Base-by-base conservation (phyloP, 2,113 vertebrate genomes). In the Tonatia bakeri region DNA sequence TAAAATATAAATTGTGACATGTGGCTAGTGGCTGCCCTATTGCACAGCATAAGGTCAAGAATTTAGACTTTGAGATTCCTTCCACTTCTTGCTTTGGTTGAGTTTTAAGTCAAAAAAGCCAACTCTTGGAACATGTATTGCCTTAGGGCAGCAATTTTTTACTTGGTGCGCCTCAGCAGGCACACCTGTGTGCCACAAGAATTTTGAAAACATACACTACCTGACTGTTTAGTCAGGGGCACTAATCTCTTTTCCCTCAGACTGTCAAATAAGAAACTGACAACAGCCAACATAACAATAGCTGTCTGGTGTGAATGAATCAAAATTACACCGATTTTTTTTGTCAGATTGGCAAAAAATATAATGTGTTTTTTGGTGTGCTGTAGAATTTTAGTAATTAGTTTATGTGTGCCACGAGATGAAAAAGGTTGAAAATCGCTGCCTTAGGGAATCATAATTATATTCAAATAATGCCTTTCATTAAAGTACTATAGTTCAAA, bases 391-490 rank as follows among this genome's bases (percentile, higher is more conserved):
- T 77, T 52, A 52, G 75, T 77, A 33, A 76, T 76, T 76, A 52
- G 75, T 52, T 50, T 77, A 52, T 52, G 45, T 77, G 47, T 77
- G 75, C 47, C 45, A 52, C 2, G 47, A 77, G 75, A 77, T 77
- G 75, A 77, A 77, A 52, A 77, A 77, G 75, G 45, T 77, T 77
- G 75, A 77, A 52, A 77, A 52, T 77, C 75, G 17, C 75, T 87
- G 69, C 88, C 56, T 79, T 76, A 77, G 81, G 73, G 56, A 83
- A 70, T 97, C 40, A 47, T 94, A 90, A 87, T 89, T 96, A 73
- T 82, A 86, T 93, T 96, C 69, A 95, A 77, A 96, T 92, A 96
- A 92, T 90, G 72, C 50, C 81, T 95, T 94, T 97, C 88, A 95
- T 92, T 95, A 64, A 93, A 64, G 95, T 73, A 81, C 33, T 88